Conservation (phyloP, 30 jellyfish, hydroid and myxozoan species). For the Morbakka virulenta region DNA sequence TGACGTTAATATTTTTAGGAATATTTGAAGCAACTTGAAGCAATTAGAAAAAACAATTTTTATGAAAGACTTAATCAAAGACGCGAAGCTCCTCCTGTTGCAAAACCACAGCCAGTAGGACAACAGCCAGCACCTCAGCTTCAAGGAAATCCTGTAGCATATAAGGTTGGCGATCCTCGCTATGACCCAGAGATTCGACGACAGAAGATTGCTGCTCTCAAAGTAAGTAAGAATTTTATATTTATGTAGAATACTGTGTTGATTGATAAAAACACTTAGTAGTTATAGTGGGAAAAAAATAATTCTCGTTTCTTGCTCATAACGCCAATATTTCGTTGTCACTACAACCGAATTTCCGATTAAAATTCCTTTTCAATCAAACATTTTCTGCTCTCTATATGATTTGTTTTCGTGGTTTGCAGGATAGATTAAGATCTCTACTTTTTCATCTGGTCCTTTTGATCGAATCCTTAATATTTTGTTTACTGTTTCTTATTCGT, state of each 20-base stretch:
- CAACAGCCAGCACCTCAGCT: slow-evolving; percentile 19
- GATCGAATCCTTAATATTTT: too few relatives aligned
- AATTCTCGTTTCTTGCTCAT: too few relatives aligned
- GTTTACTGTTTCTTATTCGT: too few relatives aligned
- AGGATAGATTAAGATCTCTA: too few relatives aligned
- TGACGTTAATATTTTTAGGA: slow-evolving; percentile 24
- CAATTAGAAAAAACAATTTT: slow-evolving; percentile 77
- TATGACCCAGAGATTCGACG: slow-evolving; percentile 85
- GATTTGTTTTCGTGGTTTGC: background rate
- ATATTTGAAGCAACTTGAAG: slow-evolving; percentile 80
- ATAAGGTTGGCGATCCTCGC: slow-evolving; percentile 67
- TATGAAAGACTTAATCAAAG: slow-evolving; percentile 53
- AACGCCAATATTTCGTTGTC: too few relatives aligned
- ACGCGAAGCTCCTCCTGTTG: slow-evolving; percentile 11
- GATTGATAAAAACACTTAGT: too few relatives aligned
- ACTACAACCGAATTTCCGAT: too few relatives aligned
- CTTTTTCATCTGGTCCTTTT: too few relatives aligned
- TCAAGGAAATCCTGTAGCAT: slow-evolving; percentile 7
- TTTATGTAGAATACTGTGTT: background rate
- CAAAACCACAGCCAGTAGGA: too few relatives aligned
- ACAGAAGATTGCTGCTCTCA: slow-evolving; percentile 77
- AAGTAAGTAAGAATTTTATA: slow-evolving; percentile 32
- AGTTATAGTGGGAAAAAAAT: too few relatives aligned
- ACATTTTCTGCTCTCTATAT: background rate
- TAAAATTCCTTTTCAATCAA: background rate